A percentile compares a stretch with the other conserved stretches of the same genome.
phyloP scores from a whole-genome alignment of 2,888 invertebrate genomes.

The Thecocarcelia acutangulata region DNA sequence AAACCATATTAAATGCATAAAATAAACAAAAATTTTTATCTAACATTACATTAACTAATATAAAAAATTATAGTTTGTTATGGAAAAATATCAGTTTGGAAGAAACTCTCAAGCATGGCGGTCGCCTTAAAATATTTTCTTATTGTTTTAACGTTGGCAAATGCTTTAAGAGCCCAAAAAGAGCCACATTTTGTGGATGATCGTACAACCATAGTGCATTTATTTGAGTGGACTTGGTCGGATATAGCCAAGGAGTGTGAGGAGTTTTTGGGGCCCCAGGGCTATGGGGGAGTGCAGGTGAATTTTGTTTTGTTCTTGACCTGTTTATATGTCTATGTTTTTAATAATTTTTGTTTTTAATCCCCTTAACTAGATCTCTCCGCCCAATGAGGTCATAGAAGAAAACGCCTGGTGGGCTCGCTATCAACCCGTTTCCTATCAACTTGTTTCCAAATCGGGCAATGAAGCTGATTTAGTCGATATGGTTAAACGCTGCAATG shows the following conservation, averaged over 20 bases:
- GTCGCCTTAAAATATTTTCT: slow-evolving; percentile 5
- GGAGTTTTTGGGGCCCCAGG: slow-evolving; percentile 86
- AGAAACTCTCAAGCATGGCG: background rate
- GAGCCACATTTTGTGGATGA: slow-evolving; percentile 78
- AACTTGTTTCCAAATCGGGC: slow-evolving; percentile 87
- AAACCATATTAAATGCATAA: background rate
- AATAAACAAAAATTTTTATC: slow-evolving; percentile 33
- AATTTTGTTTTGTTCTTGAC: background rate
- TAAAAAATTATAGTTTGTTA: background rate
- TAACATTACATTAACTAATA: background rate
- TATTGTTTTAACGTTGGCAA: background rate
- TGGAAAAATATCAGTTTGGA: background rate
- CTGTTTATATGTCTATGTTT: too few species aligned
- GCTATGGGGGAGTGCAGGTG: slow-evolving; percentile 88
- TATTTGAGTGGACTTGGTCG: slow-evolving; percentile 90
- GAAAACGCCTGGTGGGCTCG: slow-evolving; percentile 91
- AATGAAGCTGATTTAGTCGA: slow-evolving; percentile 79
- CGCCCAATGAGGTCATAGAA: slow-evolving; percentile 86
- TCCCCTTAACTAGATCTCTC: slow-evolving; percentile 83
- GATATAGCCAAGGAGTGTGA: slow-evolving; percentile 91
- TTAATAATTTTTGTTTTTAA: background rate
- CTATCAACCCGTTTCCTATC: slow-evolving; percentile 91
- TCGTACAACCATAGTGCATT: slow-evolving; percentile 86
- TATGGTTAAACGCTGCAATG: slow-evolving; percentile 90
- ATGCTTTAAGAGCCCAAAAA: slow-evolving; percentile 48